Percentiles rank a stretch among this genome's conserved stretches.
Conservation (phyloP, 2,797 vertebrate genomes). For the Alca torda region DNA sequence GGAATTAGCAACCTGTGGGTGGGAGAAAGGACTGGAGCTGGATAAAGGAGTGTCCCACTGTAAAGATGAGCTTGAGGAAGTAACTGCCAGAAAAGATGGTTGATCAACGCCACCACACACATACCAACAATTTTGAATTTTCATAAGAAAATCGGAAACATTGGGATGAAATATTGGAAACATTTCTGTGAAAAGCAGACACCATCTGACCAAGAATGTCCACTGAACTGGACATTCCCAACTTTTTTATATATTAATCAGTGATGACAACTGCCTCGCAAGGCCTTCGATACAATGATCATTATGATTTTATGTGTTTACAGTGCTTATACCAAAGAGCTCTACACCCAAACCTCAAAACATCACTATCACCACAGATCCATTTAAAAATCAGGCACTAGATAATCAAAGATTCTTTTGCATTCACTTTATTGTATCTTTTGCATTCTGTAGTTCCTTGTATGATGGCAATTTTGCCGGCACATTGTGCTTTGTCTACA, state of each 20-base stretch:
- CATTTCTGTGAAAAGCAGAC: background rate
- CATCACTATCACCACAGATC: background rate
- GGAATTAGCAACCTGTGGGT: background rate
- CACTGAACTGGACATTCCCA: background rate
- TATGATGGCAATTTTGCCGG: background rate
- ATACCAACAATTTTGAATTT: background rate
- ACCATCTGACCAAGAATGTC: background rate
- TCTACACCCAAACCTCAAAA: background rate
- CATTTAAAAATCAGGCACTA: background rate
- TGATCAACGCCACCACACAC: fast-evolving
- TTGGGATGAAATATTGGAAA: background rate
- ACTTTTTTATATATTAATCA: background rate
- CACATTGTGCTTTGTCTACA: background rate
- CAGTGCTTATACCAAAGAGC: background rate
- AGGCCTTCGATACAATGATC: background rate
- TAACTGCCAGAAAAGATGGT: background rate
- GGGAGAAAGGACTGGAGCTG: background rate
- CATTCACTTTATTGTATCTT: background rate
- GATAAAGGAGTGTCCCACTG: background rate
- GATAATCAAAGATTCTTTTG: background rate
- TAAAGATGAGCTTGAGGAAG: background rate
- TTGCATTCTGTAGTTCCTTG: background rate
- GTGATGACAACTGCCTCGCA: background rate
- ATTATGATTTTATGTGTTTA: background rate
- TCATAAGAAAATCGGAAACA: background rate